A percentile compares a stretch with the other conserved stretches of the same genome.
phyloP scores from a whole-genome alignment of 2,888 invertebrate genomes.

The Lasioglossum vierecki region DNA sequence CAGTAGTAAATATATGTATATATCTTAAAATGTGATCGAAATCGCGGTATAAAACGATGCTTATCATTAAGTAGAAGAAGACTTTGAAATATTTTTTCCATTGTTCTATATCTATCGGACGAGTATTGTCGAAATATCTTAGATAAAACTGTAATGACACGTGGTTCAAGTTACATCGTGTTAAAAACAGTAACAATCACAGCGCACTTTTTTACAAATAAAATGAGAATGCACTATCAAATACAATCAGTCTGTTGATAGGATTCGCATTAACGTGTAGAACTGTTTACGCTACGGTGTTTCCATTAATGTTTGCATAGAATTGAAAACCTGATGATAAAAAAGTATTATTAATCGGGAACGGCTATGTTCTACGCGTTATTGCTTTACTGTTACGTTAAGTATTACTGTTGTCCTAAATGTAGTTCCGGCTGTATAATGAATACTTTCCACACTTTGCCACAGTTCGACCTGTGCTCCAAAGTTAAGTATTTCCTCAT shows the following conservation, averaged over 20 bases:
- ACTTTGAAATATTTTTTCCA: slow-evolving; percentile 1
- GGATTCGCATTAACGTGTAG: slow-evolving; percentile 38
- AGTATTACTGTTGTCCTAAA: slow-evolving; percentile 61
- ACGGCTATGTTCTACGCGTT: slow-evolving; percentile 33
- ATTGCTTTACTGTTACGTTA: slow-evolving; percentile 39
- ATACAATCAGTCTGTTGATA: slow-evolving; percentile 57
- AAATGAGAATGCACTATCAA: slow-evolving; percentile 59
- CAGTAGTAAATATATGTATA: not conserved
- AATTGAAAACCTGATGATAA: not conserved
- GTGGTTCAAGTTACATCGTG: slow-evolving; percentile 26
- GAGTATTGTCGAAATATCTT: slow-evolving; percentile 60
- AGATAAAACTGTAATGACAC: slow-evolving; percentile 56
- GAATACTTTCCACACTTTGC: slow-evolving; percentile 86
- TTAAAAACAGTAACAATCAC: slow-evolving; percentile 67
- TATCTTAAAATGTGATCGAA: slow-evolving; percentile 31
- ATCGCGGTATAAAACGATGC: slow-evolving; percentile 24
- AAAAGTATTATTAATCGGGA: slow-evolving; percentile 20
- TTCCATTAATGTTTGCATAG: slow-evolving; percentile 7
- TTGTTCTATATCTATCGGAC: slow-evolving; percentile 23
- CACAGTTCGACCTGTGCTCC: slow-evolving; percentile 87
- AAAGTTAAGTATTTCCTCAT: slow-evolving; percentile 86
- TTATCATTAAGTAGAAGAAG: slow-evolving; percentile 32
- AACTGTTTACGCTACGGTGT: not conserved
- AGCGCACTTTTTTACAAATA: slow-evolving; percentile 67
- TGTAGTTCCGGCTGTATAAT: slow-evolving; percentile 80